These are phyloP conservation scores for Coregonus sp. DNA, from an alignment of 2,797 vertebrate species.

Conservation along the genomic window DNA sequence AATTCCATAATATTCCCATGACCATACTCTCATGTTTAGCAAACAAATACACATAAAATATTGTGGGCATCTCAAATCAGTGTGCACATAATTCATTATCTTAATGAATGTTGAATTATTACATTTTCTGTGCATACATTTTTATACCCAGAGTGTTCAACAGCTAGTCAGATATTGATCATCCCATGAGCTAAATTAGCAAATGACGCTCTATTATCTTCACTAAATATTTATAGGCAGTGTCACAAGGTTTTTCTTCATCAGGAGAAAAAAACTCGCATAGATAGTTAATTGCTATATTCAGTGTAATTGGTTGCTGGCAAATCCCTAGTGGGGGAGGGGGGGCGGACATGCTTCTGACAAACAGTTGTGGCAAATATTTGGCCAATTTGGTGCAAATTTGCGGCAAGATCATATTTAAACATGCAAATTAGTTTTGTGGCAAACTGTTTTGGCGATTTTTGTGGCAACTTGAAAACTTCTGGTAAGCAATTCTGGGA, in stretches of 20 bases:
- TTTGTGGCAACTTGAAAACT: too few species aligned
- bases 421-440: too few species aligned
- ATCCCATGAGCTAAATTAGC: slow-evolving; percentile 55
- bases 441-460: too few species aligned
- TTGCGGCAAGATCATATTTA: too few species aligned
- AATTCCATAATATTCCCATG: slow-evolving; percentile 32
- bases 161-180: slow-evolving; percentile 54
- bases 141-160: slow-evolving; percentile 51
- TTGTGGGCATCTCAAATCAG: slow-evolving; percentile 36
- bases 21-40: slow-evolving; percentile 51
- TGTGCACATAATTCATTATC: slow-evolving; percentile 60
- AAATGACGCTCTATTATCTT: slow-evolving; percentile 63
- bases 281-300: slow-evolving; percentile 74
- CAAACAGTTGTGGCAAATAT: too few species aligned
- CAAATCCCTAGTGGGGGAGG: slow-evolving; percentile 63
- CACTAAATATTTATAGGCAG: slow-evolving; percentile 68
- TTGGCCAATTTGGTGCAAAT: too few species aligned
- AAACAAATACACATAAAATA: slow-evolving; percentile 54
- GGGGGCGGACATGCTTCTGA: slow-evolving; percentile 14
- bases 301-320: slow-evolving; percentile 76
- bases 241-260: slow-evolving; percentile 65
- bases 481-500: too few species aligned
- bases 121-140: not conserved
- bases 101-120: slow-evolving; percentile 63
- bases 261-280: slow-evolving; percentile 52